Evolutionary conservation across 2,113 vertebrate genomes (phyloP), one percentile per base, ranked within the genome.

Genomic region (Chaetodon auriga): DNA sequence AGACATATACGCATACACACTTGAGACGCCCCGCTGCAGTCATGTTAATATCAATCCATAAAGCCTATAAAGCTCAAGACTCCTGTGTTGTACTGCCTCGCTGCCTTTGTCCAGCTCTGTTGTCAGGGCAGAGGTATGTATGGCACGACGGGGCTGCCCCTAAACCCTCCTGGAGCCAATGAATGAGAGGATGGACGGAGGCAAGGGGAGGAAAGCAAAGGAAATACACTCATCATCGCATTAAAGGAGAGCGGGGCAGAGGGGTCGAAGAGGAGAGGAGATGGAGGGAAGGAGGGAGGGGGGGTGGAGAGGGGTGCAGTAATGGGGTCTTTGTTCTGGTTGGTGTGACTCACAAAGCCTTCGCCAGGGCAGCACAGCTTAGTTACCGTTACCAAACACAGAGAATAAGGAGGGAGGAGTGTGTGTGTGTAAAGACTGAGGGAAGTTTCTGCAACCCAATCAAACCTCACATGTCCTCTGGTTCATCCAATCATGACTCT

Each of bases 311-410:
- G 3, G 58, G 64, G 30, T 46, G 79, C 80, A 85, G 92, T 92
- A 93, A 93, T 92, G 79, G 92, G 80, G 75, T 88, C 90, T 94
- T 94, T 94, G 93, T 94, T 93, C 81, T 94, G 89, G 76, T 85
- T 92, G 88, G 88, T 85, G 89, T 90, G 93, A 91, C 87, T 90
- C 93, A 87, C 84, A 91, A 90, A 93, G 92, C 63, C 62, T 80
- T 75, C 36, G 78, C 65, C 65, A 0, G 68, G 49, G 81, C 68
- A 65, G 86, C 63, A 60, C 75, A 88, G 86, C 92, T 90, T 92
- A 85, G 92, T 92, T 92, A 92, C 90, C 85, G 71, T 92, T 87
- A 93, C 88, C 90, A 92, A 92, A 91, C 81, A 86, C 79, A 87
- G 54, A 85, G 55, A 75, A 54, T 70, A 76, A 75, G 53, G 60